A percentile compares a stretch with the other conserved stretches of the same genome.
These are phyloP conservation scores for Tetranychus truncatus DNA, from an alignment of 2,888 invertebrate species.

Conservation along the genomic window DNA sequence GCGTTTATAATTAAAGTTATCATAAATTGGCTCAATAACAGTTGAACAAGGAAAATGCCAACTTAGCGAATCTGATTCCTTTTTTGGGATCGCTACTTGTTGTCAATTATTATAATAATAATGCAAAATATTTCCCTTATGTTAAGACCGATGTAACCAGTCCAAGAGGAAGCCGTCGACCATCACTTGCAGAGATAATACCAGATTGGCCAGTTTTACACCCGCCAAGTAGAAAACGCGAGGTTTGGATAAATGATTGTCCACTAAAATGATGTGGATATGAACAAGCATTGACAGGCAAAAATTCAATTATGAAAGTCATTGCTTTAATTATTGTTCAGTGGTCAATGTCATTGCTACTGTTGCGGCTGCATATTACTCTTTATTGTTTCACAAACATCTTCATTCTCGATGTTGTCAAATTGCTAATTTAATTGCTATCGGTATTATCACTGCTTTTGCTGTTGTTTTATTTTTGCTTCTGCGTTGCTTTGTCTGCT, in stretches of 20 bases:
- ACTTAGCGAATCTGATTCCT: too few relatives aligned
- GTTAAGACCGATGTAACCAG: slow-evolving; percentile 12
- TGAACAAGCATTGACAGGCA: background rate
- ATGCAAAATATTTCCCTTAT: background rate
- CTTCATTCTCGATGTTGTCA: too few relatives aligned
- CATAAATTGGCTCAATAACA: too few relatives aligned
- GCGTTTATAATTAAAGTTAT: too few relatives aligned
- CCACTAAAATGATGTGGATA: background rate
- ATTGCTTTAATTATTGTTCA: slow-evolving; percentile 8
- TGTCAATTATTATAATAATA: too few relatives aligned
- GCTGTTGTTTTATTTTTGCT: too few relatives aligned
- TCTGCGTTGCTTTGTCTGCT: background rate
- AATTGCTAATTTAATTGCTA: too few relatives aligned
- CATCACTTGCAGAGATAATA: slow-evolving; percentile 40
- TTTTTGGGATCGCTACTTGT: too few relatives aligned
- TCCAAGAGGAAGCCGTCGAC: slow-evolving; percentile 27
- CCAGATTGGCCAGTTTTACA: slow-evolving; percentile 56
- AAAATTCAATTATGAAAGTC: slow-evolving; percentile 1
- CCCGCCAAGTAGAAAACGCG: slow-evolving; percentile 28
- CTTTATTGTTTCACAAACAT: background rate
- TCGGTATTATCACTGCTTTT: too few relatives aligned
- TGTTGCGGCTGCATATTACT: slow-evolving; percentile 12
- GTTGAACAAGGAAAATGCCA: too few relatives aligned
- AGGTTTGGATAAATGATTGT: slow-evolving; percentile 26
- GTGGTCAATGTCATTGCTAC: slow-evolving; percentile 2